Percentiles rank a stretch among this genome's conserved stretches.
Conservation (phyloP, 2,113 vertebrate genomes). For the Eulemur macaco region DNA sequence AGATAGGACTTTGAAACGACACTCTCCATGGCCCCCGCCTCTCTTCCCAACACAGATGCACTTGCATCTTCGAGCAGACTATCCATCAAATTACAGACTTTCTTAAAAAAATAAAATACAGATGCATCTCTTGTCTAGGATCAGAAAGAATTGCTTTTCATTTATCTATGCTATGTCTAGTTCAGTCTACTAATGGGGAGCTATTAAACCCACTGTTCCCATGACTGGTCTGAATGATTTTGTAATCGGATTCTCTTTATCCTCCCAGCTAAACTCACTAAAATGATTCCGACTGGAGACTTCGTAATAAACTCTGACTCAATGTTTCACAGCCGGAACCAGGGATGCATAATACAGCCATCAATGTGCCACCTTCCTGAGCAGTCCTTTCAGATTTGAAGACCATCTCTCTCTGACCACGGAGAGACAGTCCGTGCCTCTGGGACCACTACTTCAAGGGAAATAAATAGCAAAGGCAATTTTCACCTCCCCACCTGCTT, state of each 20-base stretch:
- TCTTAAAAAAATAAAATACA: neutral
- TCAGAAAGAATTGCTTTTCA: slow-evolving; percentile 50
- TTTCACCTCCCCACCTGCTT: neutral
- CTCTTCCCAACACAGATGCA: no score
- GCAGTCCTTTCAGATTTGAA: neutral
- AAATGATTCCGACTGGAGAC: neutral
- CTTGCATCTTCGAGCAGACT: neutral
- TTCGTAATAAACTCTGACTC: slow-evolving; percentile 10
- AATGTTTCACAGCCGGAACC: neutral
- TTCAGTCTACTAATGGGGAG: slow-evolving; percentile 61
- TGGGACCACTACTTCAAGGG: neutral
- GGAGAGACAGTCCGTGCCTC: neutral
- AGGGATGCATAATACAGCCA: fast-evolving
- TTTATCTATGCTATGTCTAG: neutral
- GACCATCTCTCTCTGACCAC: neutral
- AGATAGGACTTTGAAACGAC: neutral
- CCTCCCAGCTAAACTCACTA: neutral
- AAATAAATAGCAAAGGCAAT: neutral
- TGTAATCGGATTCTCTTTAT: slow-evolving; percentile 57
- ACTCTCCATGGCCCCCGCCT: fast-evolving
- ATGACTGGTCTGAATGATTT: slow-evolving; percentile 36
- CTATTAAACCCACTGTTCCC: slow-evolving; percentile 33
- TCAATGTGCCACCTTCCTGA: neutral
- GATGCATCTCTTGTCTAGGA: neutral
- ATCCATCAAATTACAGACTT: slow-evolving; percentile 24